These are phyloP conservation scores for Myiopsitta monachus DNA, from an alignment of 2,113 vertebrate genomes.

Conservation along the genomic window DNA sequence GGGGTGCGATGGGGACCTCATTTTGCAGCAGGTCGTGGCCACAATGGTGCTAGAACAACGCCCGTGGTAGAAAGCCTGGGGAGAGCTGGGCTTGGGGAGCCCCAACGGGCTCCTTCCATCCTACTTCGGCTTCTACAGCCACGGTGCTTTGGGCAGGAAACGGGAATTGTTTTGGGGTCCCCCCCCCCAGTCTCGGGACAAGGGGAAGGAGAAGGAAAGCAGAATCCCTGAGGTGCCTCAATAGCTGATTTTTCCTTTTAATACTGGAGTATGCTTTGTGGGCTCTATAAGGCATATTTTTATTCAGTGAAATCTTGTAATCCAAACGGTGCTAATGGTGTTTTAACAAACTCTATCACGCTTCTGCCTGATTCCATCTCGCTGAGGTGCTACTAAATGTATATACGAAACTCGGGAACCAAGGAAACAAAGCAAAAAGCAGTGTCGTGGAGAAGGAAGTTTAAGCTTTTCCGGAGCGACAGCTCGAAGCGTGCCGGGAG, in stretches of 20 bases:
- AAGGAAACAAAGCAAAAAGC: background rate
- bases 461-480: conserved; percentile 29
- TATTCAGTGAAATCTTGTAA: conserved; percentile 73
- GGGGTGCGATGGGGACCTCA: background rate
- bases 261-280: conserved; percentile 71
- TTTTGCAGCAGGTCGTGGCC: conserved; percentile 52
- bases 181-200: background rate
- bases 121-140: background rate
- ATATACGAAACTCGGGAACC: conserved; percentile 41
- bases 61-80: background rate
- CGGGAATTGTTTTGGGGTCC: background rate
- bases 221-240: conserved; percentile 70
- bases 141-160: background rate
- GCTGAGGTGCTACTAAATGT: conserved; percentile 75
- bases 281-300: conserved; percentile 74
- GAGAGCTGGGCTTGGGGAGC: background rate
- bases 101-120: background rate
- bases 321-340: conserved; percentile 80
- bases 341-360: conserved; percentile 70
- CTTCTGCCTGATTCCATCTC: conserved; percentile 73
- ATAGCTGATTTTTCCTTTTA: conserved; percentile 67
- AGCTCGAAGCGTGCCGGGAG: background rate
- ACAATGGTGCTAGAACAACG: conserved; percentile 72
- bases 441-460: conserved; percentile 38
- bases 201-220: conserved; percentile 46